Conservation (phyloP, 2,113 vertebrate genomes). For the Syngnathus floridae region DNA sequence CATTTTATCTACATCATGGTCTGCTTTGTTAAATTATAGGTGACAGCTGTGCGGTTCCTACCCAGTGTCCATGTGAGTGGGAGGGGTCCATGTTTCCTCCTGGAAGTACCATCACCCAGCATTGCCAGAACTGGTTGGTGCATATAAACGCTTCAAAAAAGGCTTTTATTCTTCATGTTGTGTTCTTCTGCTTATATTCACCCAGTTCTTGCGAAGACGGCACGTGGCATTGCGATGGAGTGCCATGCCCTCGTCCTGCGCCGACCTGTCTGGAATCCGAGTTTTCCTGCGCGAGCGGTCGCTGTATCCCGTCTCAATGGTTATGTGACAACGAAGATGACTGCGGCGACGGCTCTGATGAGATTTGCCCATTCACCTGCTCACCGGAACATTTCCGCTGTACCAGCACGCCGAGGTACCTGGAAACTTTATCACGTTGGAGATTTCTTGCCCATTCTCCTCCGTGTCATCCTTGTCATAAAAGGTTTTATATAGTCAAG, state of each 20-base stretch:
- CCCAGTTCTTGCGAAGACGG: constrained; percentile 76
- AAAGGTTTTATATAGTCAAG: background rate
- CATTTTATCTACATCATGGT: no score
- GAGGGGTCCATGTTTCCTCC: constrained; percentile 74
- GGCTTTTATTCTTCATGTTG: background rate
- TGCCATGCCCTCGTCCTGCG: constrained; percentile 46
- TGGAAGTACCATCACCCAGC: constrained; percentile 63
- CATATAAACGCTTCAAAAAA: background rate
- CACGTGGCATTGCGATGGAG: constrained; percentile 70
- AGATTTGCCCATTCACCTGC: constrained; percentile 74
- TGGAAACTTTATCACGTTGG: background rate
- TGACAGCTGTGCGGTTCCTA: constrained; percentile 63
- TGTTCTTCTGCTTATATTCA: background rate
- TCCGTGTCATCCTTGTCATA: background rate
- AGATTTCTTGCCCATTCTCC: background rate
- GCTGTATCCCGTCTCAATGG: constrained; percentile 80
- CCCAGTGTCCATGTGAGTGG: constrained; percentile 80
- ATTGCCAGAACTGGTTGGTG: constrained; percentile 85
- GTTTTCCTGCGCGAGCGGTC: constrained; percentile 68
- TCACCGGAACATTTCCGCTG: constrained; percentile 69
- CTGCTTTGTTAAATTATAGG: constrained; percentile 52
- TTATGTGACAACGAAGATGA: constrained; percentile 87
- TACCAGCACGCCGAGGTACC: constrained; percentile 28
- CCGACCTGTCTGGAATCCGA: constrained; percentile 71
- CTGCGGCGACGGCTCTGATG: constrained; percentile 84